Evolutionary conservation across 2,113 vertebrate species (phyloP), one percentile per base, ranked within the genome.

Genomic region (Aspiorhynchus laticeps): DNA sequence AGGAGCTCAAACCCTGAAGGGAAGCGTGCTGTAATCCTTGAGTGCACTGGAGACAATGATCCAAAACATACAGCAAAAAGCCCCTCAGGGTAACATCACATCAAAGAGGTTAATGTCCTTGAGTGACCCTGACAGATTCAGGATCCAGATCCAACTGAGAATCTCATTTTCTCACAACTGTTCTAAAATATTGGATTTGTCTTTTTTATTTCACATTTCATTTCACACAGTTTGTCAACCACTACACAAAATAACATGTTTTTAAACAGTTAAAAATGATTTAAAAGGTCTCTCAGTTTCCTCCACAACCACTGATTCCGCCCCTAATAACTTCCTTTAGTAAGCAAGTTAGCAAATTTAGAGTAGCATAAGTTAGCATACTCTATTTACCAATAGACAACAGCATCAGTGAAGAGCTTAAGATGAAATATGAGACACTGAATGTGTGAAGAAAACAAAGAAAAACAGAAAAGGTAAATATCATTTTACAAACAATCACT

Each of bases 81-180:
- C 0, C 75, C 46, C 75, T 19, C 8, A 19, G 46, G 76, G 36
- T 14, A 78, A 33, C 26, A 78, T 21, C 43, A 53, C 76, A 78
- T 51, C 28, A 53, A 9, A 78, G 28, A 78, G 46, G 76, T 78
- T 78, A 31, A 53, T 21, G n/a, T 53, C 76, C 46, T 78, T 78
- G 76, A 53, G 28, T 53, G 28, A 33, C 43, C 28, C 41, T 43
- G 5, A 75, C 38, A 75, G 12, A 46, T 15, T 38, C n/a, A 76
- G 8, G 73, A 76, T 19, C 24, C 73, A 26, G 6, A 46, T 26
- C 12, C 24, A 46, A 76, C 36, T 6, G 73, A 46, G 3, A 46
- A 46, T 17, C 41, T 26, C 5, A 46, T 46, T 75, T 43, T 36
- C 69, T 73, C 33, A 36, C n/a, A 43, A 75, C 21, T n/a, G 1